Percentiles rank a stretch among this genome's conserved stretches.
These are phyloP conservation scores for Phaonia tiefii DNA, from an alignment of 2,888 invertebrate species.

Conservation along the genomic window DNA sequence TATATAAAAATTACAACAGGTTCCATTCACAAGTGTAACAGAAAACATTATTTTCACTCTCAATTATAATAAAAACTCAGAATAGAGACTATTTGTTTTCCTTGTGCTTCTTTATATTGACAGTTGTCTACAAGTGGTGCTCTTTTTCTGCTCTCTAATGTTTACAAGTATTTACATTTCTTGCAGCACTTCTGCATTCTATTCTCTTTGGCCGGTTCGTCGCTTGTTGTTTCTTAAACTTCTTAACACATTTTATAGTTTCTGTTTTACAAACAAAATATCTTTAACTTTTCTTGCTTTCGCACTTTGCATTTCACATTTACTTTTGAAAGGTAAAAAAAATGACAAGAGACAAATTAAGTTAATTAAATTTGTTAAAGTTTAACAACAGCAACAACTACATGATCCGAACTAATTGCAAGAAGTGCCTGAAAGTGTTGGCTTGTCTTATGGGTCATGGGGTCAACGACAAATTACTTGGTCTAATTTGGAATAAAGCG, in stretches of 20 bases:
- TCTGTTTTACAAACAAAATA: neutral
- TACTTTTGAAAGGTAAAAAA: neutral
- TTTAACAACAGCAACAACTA: neutral
- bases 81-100: too few relatives aligned
- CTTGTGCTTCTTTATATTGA: too few relatives aligned
- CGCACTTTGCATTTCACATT: neutral
- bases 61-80: too few relatives aligned
- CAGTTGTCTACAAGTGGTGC: too few relatives aligned
- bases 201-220: too few relatives aligned
- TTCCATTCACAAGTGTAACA: too few relatives aligned
- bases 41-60: too few relatives aligned
- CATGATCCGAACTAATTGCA: neutral
- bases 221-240: conserved; percentile 7
- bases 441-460: neutral
- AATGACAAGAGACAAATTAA: neutral
- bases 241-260: conserved; percentile 13
- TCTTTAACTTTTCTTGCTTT: conserved; percentile 16
- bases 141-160: too few relatives aligned
- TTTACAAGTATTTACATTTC: too few relatives aligned
- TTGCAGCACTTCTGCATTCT: too few relatives aligned
- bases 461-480: neutral
- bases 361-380: conserved; percentile 20
- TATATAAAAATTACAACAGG: too few relatives aligned
- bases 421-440: neutral
- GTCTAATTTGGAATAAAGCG: too few relatives aligned